Evolutionary conservation across 2,113 vertebrate genomes (phyloP).

Genomic region (Gymnogyps californianus): DNA sequence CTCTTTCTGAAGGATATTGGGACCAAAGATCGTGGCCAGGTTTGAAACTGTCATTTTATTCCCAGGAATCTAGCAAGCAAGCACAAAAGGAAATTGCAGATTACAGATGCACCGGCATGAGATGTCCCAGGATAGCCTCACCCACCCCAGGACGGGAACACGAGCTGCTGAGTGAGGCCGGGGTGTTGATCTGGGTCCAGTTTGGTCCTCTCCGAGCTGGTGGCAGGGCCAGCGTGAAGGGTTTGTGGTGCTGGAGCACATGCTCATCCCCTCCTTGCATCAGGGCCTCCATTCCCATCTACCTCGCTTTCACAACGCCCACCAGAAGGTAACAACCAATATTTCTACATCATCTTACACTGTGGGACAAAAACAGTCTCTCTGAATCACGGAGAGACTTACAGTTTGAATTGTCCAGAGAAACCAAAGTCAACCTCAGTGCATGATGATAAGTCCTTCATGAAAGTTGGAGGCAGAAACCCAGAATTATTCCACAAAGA

Average conservation of each 20-base stretch:
- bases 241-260: background rate
- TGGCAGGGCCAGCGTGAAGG: background rate
- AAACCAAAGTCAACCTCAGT: background rate
- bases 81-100: background rate
- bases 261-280: background rate
- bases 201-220: background rate
- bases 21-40: constrained; percentile 90
- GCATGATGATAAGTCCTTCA: rapidly evolving
- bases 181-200: background rate
- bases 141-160: background rate
- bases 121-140: background rate
- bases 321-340: background rate
- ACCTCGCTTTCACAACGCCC: background rate
- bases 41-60: constrained; percentile 94
- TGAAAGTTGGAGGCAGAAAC: background rate
- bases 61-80: constrained; percentile 77
- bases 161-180: rapidly evolving
- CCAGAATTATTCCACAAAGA: background rate
- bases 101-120: background rate
- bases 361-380: background rate
- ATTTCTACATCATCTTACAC: background rate
- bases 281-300: background rate
- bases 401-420: background rate
- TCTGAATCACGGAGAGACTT: background rate
- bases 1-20: constrained; percentile 86